These are phyloP conservation scores for Drosophila rufa DNA, from an alignment of 1,140 invertebrate species.

Conservation along the genomic window DNA sequence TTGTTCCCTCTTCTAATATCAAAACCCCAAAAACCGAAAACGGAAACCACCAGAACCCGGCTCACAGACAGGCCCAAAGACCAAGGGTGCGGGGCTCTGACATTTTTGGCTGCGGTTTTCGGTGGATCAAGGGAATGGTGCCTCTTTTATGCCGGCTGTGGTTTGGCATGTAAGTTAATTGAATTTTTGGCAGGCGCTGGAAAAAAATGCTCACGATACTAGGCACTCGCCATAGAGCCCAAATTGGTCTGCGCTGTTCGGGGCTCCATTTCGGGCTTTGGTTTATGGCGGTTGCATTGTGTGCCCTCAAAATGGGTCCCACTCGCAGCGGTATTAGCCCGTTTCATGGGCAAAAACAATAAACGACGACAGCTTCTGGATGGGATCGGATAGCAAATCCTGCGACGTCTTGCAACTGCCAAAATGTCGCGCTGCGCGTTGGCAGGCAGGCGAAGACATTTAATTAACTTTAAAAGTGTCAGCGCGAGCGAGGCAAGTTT, in stretches of 20 bases:
- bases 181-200: conserved; percentile 60
- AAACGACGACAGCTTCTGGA: conserved; percentile 6
- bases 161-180: conserved; percentile 72
- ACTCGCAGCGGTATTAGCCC: conserved; percentile 19
- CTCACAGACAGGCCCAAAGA: conserved; percentile 24
- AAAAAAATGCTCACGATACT: conserved; percentile 9
- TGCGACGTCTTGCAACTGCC: conserved; percentile 52
- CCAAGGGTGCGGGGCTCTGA: neutral
- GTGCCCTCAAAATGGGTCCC: conserved; percentile 24
- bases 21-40: conserved; percentile 17
- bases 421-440: conserved; percentile 47
- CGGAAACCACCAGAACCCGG: conserved; percentile 29
- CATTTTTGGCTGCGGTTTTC: conserved; percentile 47
- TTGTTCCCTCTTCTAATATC: conserved; percentile 11
- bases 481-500: conserved; percentile 12
- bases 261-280: conserved; percentile 40
- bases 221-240: conserved; percentile 11
- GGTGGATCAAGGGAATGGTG: conserved; percentile 11
- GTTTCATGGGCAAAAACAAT: conserved; percentile 8
- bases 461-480: conserved; percentile 75
- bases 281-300: conserved; percentile 48
- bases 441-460: conserved; percentile 37
- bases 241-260: conserved; percentile 32
- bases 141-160: conserved; percentile 44
- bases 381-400: conserved; percentile 7